These are phyloP conservation scores for Tiliqua scincoides DNA, from an alignment of 2,113 vertebrate species.

Conservation along the genomic window DNA sequence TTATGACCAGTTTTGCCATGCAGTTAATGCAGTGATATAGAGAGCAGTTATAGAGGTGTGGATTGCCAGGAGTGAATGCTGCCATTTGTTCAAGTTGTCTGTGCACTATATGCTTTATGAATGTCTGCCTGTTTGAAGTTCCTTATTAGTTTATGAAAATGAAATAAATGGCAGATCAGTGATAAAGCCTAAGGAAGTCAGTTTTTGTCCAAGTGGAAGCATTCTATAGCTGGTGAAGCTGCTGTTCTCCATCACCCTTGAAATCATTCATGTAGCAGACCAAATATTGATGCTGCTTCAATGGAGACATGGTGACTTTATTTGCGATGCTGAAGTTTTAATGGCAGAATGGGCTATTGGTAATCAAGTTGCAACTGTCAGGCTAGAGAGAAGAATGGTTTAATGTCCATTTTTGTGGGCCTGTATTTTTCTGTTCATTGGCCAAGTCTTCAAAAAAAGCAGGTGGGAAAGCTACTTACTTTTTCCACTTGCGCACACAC, in stretches of 20 bases:
- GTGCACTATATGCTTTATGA: neutral
- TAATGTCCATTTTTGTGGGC: neutral
- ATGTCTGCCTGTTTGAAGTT: neutral
- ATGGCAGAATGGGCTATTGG: neutral
- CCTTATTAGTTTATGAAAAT: neutral
- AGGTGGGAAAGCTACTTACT: neutral
- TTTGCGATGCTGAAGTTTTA: neutral
- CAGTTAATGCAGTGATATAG: neutral
- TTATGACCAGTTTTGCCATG: neutral
- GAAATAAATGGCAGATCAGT: neutral
- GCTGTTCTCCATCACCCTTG: neutral
- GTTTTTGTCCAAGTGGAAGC: neutral
- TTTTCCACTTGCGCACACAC: neutral
- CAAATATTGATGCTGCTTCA: neutral
- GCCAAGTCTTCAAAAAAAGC: neutral
- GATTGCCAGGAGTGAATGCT: neutral
- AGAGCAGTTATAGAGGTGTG: neutral
- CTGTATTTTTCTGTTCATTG: neutral
- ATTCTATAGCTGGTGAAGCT: neutral
- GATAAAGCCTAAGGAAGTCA: neutral
- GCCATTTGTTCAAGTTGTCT: neutral
- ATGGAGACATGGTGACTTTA: neutral
- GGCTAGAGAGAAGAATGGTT: neutral
- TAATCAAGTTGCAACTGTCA: neutral
- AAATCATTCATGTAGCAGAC: neutral